Evolutionary conservation across 2,797 vertebrate species (phyloP).

Genomic region (Sardinella longiceps): DNA sequence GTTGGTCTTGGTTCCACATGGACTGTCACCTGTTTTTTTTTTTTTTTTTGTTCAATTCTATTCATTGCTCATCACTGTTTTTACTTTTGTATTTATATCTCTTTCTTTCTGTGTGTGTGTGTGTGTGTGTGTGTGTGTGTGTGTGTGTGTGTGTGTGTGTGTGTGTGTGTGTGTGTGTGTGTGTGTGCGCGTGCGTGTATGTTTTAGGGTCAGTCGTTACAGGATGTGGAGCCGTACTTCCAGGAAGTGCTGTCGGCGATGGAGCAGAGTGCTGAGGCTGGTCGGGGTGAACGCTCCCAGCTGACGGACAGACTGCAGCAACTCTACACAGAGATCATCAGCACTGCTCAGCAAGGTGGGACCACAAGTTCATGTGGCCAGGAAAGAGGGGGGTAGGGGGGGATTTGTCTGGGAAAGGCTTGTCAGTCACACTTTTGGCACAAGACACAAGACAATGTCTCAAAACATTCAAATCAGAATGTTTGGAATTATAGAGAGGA

Average conservation of each 20-base stretch:
- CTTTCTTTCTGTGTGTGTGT: conserved; percentile 51
- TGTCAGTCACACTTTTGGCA: no score
- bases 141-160: conserved; percentile 34
- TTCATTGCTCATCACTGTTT: background rate
- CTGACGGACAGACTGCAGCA: conserved; percentile 71
- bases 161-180: conserved; percentile 54
- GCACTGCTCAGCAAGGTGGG: conserved; percentile 63
- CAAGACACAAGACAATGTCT: no score
- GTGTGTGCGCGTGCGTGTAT: conserved; percentile 48
- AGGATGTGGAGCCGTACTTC: conserved; percentile 81
- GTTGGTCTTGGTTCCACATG: background rate
- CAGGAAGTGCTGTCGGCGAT: conserved; percentile 80
- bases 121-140: conserved; percentile 46
- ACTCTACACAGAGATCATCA: conserved; percentile 77
- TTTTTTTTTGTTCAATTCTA: background rate
- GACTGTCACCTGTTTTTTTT: background rate
- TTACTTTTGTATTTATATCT: background rate
- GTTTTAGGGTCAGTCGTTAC: conserved; percentile 76
- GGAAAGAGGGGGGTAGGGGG: background rate
- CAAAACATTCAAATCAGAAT: no score
- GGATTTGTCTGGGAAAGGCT: background rate
- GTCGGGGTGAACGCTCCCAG: conserved; percentile 50
- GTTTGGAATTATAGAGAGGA: no score
- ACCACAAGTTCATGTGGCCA: background rate
- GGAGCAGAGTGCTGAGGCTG: conserved; percentile 71